Percentiles rank a stretch among this genome's conserved stretches.
These are phyloP conservation scores for Scarus forsteni DNA, from an alignment of 2,797 vertebrate genomes.

Conservation along the genomic window DNA sequence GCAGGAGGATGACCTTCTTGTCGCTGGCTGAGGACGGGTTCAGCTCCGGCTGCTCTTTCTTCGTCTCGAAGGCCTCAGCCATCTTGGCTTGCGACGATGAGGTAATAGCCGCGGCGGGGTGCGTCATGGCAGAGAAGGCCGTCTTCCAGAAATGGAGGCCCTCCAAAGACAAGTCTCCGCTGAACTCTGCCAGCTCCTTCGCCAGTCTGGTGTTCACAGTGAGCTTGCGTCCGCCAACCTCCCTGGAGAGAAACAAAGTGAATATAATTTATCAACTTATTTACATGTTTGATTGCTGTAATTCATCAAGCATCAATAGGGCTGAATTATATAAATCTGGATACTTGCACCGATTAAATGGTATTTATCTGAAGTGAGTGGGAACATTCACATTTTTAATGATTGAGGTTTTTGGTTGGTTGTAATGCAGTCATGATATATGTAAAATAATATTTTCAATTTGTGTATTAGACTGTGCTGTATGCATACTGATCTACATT, in stretches of 20 bases:
- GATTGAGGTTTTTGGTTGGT: too few species aligned
- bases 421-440: too few species aligned
- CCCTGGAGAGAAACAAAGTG: slow-evolving; percentile 82
- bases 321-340: neutral
- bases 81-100: slow-evolving; percentile 71
- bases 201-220: slow-evolving; percentile 90
- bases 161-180: slow-evolving; percentile 93
- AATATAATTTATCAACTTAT: slow-evolving; percentile 13
- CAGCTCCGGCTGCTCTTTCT: slow-evolving; percentile 64
- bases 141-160: slow-evolving; percentile 96
- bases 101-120: slow-evolving; percentile 74
- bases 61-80: slow-evolving; percentile 45
- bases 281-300: slow-evolving; percentile 5
- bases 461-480: too few species aligned
- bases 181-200: slow-evolving; percentile 92
- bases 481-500: too few species aligned
- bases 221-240: slow-evolving; percentile 93
- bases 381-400: neutral
- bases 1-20: slow-evolving; percentile 94
- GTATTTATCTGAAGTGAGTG: neutral
- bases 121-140: slow-evolving; percentile 95
- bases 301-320: slow-evolving; percentile 17
- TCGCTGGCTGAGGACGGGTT: slow-evolving; percentile 80
- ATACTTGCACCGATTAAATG: neutral
- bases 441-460: too few species aligned